Percentiles rank a stretch among this genome's conserved stretches.
phyloP scores from a whole-genome alignment of 2,113 vertebrate species.

The Beaufortia kweichowensis region DNA sequence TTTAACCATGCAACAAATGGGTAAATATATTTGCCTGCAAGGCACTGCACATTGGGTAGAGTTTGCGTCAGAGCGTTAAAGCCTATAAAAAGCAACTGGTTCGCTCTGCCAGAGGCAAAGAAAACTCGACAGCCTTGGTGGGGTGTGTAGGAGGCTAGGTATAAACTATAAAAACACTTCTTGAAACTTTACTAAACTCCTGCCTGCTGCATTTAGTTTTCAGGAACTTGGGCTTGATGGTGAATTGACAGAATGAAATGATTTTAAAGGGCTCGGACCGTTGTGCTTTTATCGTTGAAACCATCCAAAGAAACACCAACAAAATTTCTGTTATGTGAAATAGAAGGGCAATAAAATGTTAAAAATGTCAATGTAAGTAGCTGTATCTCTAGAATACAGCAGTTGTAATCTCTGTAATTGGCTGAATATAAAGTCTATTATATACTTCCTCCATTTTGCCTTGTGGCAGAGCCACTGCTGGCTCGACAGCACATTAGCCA shows the following conservation, averaged over 20 bases:
- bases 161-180: neutral
- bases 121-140: neutral
- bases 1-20: slow-evolving; percentile 63
- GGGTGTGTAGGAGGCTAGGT: slow-evolving; percentile 20
- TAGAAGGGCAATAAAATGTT: neutral
- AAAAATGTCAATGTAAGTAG: slow-evolving; percentile 6
- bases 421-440: slow-evolving; percentile 31
- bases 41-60: slow-evolving; percentile 39
- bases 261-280: no score
- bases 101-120: slow-evolving; percentile 35
- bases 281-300: neutral
- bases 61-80: slow-evolving; percentile 55
- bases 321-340: neutral
- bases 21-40: slow-evolving; percentile 61
- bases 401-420: slow-evolving; percentile 37
- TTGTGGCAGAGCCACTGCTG: slow-evolving; percentile 30
- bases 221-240: neutral
- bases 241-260: neutral
- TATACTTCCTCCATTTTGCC: slow-evolving; percentile 43
- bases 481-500: slow-evolving; percentile 49
- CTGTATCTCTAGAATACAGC: neutral
- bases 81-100: slow-evolving; percentile 65
- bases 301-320: neutral
- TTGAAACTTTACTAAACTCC: slow-evolving; percentile 10
- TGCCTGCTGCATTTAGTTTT: neutral